These are phyloP conservation scores for Stenotaenia linearis DNA, from an alignment of 2,888 invertebrate species.

Conservation along the genomic window DNA sequence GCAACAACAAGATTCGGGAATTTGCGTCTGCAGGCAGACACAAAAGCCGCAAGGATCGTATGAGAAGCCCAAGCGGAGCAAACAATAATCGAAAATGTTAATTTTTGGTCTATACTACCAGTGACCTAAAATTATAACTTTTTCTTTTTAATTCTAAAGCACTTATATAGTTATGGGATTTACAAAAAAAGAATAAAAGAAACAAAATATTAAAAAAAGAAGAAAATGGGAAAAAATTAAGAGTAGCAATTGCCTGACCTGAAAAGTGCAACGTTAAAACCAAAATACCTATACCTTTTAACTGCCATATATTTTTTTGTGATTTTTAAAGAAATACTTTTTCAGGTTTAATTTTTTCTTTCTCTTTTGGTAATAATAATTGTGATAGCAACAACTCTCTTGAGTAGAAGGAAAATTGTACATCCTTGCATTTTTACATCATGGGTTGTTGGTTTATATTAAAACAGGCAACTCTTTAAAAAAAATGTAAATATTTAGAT, in stretches of 20 bases:
- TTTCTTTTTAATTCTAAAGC: not conserved
- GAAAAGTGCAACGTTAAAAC: not conserved
- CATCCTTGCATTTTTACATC: not conserved
- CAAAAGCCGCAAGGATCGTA: slow-evolving; percentile 45
- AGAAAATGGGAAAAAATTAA: not conserved
- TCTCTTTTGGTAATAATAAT: not conserved
- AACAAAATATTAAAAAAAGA: not conserved
- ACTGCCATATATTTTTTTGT: not conserved
- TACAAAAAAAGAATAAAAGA: not conserved
- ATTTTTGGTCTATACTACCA: slow-evolving; percentile 32
- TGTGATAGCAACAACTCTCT: not conserved
- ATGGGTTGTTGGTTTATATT: not conserved
- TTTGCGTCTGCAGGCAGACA: slow-evolving; percentile 53
- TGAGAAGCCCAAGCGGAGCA: slow-evolving; percentile 52
- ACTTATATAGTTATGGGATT: not conserved
- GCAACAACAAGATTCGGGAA: slow-evolving; percentile 56
- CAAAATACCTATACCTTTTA: not conserved
- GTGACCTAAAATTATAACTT: not conserved
- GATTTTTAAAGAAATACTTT: not conserved
- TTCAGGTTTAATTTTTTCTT: not conserved
- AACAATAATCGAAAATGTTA: slow-evolving; percentile 61
- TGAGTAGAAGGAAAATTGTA: not conserved
- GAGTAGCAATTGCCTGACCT: not conserved
- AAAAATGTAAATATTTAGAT: not conserved
- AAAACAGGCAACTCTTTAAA: not conserved